A percentile compares a stretch with the other conserved stretches of the same genome.
Conservation (phyloP, 2,888 invertebrate genomes). For the Phania funesta region DNA sequence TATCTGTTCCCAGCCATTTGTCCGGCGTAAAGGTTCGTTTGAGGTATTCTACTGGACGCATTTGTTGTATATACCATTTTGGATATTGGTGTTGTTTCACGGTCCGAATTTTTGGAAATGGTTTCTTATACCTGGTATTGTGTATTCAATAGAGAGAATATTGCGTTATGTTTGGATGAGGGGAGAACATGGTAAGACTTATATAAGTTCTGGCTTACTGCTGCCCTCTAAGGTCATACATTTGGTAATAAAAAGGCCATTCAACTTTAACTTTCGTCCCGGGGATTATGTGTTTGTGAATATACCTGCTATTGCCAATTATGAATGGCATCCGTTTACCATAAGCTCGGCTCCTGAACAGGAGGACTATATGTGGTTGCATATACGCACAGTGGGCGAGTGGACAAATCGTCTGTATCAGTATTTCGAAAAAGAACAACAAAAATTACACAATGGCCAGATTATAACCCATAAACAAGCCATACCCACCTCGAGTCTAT, state of each 20-base stretch:
- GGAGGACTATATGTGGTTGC: conserved; percentile 95
- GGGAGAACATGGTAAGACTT: conserved; percentile 91
- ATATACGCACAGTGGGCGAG: conserved; percentile 95
- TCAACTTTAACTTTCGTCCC: conserved; percentile 92
- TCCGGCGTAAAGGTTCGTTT: conserved; percentile 92
- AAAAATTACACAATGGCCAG: conserved; percentile 86
- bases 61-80: conserved; percentile 92
- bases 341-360: conserved; percentile 97
- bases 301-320: conserved; percentile 93
- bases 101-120: conserved; percentile 98
- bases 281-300: conserved; percentile 97
- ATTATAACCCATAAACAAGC: conserved; percentile 80
- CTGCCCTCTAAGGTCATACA: conserved; percentile 95
- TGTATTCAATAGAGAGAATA: conserved; percentile 89
- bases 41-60: conserved; percentile 98
- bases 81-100: conserved; percentile 91
- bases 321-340: conserved; percentile 99
- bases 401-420: conserved; percentile 94
- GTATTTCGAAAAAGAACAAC: conserved; percentile 92
- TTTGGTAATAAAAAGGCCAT: conserved; percentile 92
- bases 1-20: conserved; percentile 92
- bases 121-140: conserved; percentile 90
- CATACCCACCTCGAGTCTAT: conserved; percentile 73
- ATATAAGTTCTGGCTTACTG: conserved; percentile 92
- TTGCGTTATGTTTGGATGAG: conserved; percentile 84